Percentiles rank a stretch among this genome's conserved stretches.
Evolutionary conservation across 1,140 invertebrate species (phyloP).

Genomic region (Drosophila nannoptera): DNA sequence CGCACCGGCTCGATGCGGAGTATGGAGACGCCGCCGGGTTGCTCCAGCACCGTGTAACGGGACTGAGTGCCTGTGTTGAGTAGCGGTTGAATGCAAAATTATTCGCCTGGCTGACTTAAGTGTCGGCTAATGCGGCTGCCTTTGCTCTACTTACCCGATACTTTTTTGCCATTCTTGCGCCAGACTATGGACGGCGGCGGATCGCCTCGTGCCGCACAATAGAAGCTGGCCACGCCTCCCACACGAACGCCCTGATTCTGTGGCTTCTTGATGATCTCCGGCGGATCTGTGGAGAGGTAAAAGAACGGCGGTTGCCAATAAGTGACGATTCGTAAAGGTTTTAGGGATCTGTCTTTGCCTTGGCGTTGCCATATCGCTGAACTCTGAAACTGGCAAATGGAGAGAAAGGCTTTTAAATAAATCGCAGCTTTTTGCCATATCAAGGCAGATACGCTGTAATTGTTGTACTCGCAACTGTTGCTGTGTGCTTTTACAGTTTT

Average conservation of each 20-base stretch:
- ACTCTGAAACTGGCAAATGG: no score
- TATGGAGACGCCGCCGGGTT: constrained; percentile 86
- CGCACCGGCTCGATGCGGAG: constrained; percentile 95
- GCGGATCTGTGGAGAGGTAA: constrained; percentile 87
- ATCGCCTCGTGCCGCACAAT: constrained; percentile 94
- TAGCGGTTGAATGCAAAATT: constrained; percentile 7
- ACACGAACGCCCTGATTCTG: constrained; percentile 92
- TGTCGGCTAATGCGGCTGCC: not conserved
- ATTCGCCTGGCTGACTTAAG: not conserved
- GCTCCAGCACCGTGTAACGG: constrained; percentile 82
- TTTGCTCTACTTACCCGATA: constrained; percentile 84
- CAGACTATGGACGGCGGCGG: constrained; percentile 93
- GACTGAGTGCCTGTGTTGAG: constrained; percentile 82
- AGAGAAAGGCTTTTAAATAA: constrained; percentile 1
- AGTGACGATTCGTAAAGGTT: constrained; percentile 8
- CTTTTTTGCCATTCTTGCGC: constrained; percentile 93
- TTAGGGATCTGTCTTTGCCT: no score
- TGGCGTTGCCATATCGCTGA: no score
- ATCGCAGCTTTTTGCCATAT: constrained; percentile 2
- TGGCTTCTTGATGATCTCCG: constrained; percentile 91
- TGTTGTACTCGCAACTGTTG: constrained; percentile 14
- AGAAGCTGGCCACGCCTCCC: constrained; percentile 95
- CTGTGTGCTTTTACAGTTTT: not conserved
- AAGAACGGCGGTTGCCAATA: constrained; percentile 58
- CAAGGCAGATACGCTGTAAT: constrained; percentile 27